A percentile compares a stretch with the other conserved stretches of the same genome.
Evolutionary conservation across 2,113 vertebrate genomes (phyloP).

Genomic region (Nerophis lumbriciformis): DNA sequence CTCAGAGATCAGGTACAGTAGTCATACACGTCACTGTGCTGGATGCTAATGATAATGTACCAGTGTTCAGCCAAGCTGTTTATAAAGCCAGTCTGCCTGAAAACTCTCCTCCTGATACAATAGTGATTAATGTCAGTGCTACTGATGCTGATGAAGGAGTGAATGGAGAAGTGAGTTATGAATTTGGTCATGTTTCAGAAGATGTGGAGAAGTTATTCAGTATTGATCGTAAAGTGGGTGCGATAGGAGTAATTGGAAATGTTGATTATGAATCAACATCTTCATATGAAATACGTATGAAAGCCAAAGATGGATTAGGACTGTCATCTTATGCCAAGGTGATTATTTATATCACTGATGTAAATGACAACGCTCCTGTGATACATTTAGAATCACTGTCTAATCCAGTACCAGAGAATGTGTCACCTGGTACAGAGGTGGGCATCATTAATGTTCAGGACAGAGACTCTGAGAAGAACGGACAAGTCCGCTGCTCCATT

Average conservation of each 20-base stretch:
- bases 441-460: constrained; percentile 74
- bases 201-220: constrained; percentile 58
- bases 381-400: constrained; percentile 63
- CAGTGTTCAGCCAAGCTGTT: too few relatives aligned
- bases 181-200: constrained; percentile 61
- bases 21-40: too few relatives aligned
- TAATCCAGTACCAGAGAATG: constrained; percentile 59
- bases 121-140: too few relatives aligned
- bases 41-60: too few relatives aligned
- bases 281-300: constrained; percentile 72
- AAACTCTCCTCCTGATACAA: too few relatives aligned
- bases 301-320: constrained; percentile 69
- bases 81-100: too few relatives aligned
- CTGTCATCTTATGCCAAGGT: constrained; percentile 61
- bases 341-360: constrained; percentile 60
- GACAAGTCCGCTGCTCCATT: constrained; percentile 60
- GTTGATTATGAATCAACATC: constrained; percentile 69
- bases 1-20: constrained; percentile 33
- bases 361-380: constrained; percentile 72
- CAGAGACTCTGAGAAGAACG: constrained; percentile 64
- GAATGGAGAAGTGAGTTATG: constrained; percentile 72
- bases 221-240: constrained; percentile 62
- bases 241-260: constrained; percentile 54
- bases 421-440: constrained; percentile 64
- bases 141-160: constrained; percentile 18